A percentile compares a stretch with the other conserved stretches of the same genome.
phyloP scores from a whole-genome alignment of 1,140 invertebrate genomes.

The Delia radicum region DNA sequence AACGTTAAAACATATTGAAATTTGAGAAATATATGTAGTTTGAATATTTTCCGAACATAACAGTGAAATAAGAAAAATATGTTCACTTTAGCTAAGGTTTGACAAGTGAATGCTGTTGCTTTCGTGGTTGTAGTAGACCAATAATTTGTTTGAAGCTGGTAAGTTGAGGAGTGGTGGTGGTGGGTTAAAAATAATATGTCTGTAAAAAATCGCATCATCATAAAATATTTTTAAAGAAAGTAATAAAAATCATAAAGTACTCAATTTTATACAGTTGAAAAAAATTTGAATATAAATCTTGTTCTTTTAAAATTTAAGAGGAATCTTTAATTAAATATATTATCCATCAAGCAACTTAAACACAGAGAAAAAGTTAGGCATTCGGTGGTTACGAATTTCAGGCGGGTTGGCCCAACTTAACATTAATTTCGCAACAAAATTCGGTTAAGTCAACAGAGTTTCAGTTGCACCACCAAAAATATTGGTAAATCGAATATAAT shows the following conservation, averaged over 20 bases:
- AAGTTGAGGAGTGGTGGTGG: not conserved
- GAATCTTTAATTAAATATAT: too few species aligned
- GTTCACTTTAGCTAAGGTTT: slow-evolving; percentile 47
- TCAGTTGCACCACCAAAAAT: too few species aligned
- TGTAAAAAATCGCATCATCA: slow-evolving; percentile 20
- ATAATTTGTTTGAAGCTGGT: not conserved
- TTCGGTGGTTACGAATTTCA: too few species aligned
- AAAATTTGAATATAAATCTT: too few species aligned
- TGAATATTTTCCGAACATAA: not conserved
- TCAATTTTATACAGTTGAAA: slow-evolving; percentile 15
- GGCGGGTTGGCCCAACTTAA: too few species aligned
- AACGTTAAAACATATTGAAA: not conserved
- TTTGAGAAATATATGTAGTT: not conserved
- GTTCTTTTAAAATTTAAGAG: too few species aligned
- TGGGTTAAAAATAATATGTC: not conserved
- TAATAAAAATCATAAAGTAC: slow-evolving; percentile 22
- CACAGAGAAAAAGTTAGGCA: too few species aligned
- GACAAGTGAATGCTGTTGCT: slow-evolving; percentile 51
- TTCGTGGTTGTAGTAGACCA: not conserved
- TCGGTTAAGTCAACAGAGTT: too few species aligned
- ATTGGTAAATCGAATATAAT: too few species aligned
- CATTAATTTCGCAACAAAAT: too few species aligned
- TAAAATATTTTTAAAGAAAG: slow-evolving; percentile 22
- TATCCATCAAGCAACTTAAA: too few species aligned
- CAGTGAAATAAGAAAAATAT: slow-evolving; percentile 51